phyloP scores from a whole-genome alignment of 1,140 invertebrate genomes.

The Varroa destructor region DNA sequence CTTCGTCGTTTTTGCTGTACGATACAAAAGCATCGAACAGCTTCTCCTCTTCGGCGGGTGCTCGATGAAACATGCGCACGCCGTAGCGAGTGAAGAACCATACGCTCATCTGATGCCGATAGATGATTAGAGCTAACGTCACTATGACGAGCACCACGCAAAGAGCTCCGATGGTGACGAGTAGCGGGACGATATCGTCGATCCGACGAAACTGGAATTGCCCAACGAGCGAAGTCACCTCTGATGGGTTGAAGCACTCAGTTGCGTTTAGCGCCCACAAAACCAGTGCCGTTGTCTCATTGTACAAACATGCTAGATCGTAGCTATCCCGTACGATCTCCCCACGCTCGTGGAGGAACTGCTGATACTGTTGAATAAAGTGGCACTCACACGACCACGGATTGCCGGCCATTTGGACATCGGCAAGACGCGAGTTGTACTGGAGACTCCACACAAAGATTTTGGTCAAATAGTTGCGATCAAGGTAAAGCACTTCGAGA shows the following conservation, averaged over 20 bases:
- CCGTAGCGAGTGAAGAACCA: conserved; percentile 79
- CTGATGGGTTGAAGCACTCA: conserved; percentile 48
- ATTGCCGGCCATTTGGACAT: conserved; percentile 40
- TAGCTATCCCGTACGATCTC: conserved; percentile 36
- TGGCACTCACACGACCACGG: conserved; percentile 44
- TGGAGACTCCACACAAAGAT: conserved; percentile 51
- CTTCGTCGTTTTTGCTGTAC: conserved; percentile 80
- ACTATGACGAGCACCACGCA: conserved; percentile 34
- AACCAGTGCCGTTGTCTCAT: conserved; percentile 28
- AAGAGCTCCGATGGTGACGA: conserved; percentile 29
- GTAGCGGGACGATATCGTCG: conserved; percentile 38
- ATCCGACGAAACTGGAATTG: conserved; percentile 39
- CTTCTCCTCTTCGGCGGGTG: conserved; percentile 61
- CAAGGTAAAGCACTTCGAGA: conserved; percentile 64
- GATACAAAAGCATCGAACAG: conserved; percentile 83
- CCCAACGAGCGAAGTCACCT: conserved; percentile 29
- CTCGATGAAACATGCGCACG: conserved; percentile 48
- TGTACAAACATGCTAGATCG: conserved; percentile 34
- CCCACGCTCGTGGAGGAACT: conserved; percentile 38
- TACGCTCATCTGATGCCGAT: conserved; percentile 68
- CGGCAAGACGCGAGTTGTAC: conserved; percentile 39
- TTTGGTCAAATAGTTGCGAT: conserved; percentile 63
- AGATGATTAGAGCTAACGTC: conserved; percentile 41
- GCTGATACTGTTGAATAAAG: conserved; percentile 39
- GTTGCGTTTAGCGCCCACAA: conserved; percentile 31